A percentile compares a stretch with the other conserved stretches of the same genome.
These are phyloP conservation scores for Strigamia crassipes DNA, from an alignment of 2,888 invertebrate species.

Conservation along the genomic window DNA sequence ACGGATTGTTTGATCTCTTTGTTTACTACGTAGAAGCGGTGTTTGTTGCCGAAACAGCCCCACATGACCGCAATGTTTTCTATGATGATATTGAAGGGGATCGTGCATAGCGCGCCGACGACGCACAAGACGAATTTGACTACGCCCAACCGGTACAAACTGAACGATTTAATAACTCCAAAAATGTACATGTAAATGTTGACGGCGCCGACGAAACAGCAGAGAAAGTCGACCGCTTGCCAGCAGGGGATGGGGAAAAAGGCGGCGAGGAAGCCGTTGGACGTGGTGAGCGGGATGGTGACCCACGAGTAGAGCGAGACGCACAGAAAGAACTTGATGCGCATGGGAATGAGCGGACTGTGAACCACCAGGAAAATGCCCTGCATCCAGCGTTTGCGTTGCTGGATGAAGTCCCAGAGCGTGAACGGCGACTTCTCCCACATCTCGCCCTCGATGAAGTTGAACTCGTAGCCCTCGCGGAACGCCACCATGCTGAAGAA, in stretches of 20 bases:
- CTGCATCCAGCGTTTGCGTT: constrained; percentile 90
- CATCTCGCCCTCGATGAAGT: constrained; percentile 98
- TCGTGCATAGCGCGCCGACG: constrained; percentile 82
- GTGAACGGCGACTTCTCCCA: constrained; percentile 98
- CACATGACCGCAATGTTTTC: constrained; percentile 94
- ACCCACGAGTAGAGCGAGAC: constrained; percentile 96
- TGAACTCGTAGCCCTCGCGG: constrained; percentile 85
- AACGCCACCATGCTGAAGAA: constrained; percentile 96
- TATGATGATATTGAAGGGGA: constrained; percentile 90
- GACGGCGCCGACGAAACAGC: constrained; percentile 89
- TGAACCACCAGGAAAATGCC: constrained; percentile 62
- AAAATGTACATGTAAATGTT: constrained; percentile 98
- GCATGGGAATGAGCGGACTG: constrained; percentile 71
- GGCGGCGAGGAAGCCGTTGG: constrained; percentile 82
- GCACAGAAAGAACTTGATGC: constrained; percentile 78
- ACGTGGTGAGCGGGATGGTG: constrained; percentile 88
- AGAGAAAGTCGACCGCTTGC: constrained; percentile 78
- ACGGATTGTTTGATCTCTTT: constrained; percentile 69
- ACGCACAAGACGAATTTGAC: constrained; percentile 78
- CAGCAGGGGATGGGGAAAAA: constrained; percentile 77
- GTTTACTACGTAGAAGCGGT: constrained; percentile 95
- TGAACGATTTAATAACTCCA: constrained; percentile 95
- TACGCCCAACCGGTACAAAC: constrained; percentile 81
- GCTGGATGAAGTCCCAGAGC: constrained; percentile 91
- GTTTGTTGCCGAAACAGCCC: constrained; percentile 92